A percentile compares a stretch with the other conserved stretches of the same genome.
phyloP scores from a whole-genome alignment of 2,113 vertebrate genomes.

The Barbus barbus region DNA sequence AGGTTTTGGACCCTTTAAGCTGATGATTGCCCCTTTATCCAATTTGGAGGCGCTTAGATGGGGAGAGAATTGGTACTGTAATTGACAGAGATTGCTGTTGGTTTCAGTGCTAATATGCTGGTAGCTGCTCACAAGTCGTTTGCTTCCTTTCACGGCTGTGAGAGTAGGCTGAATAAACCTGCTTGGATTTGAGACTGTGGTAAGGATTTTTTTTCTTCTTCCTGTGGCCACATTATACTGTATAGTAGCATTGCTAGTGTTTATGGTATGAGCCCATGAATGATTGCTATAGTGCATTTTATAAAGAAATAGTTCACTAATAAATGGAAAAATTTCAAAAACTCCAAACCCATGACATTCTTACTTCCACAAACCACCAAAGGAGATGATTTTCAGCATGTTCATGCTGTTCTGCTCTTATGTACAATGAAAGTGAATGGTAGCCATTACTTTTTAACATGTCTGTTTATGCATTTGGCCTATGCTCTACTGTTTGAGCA shows the following conservation, averaged over 20 bases:
- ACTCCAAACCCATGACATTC: no score
- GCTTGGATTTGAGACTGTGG: background rate
- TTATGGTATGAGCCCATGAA: background rate
- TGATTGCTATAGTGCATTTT: background rate
- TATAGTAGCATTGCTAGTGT: background rate
- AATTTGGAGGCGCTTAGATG: constrained; percentile 79
- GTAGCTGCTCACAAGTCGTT: constrained; percentile 45
- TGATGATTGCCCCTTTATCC: constrained; percentile 79
- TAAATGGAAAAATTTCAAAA: no score
- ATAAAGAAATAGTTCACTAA: background rate
- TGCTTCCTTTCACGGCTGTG: background rate
- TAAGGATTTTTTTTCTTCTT: background rate
- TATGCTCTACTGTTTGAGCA: background rate
- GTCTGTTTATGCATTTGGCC: background rate
- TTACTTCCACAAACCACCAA: background rate
- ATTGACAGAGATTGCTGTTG: constrained; percentile 76
- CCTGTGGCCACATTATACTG: background rate
- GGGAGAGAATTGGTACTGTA: constrained; percentile 67
- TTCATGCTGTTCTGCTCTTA: background rate
- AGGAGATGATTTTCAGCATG: background rate
- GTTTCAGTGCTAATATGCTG: constrained; percentile 61
- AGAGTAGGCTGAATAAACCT: no score
- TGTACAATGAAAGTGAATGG: background rate
- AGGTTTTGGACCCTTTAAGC: constrained; percentile 74
- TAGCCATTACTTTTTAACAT: background rate